Evolutionary conservation across 2,797 vertebrate genomes (phyloP), one percentile per base, ranked within the genome.

Genomic region (Selene dorsalis): DNA sequence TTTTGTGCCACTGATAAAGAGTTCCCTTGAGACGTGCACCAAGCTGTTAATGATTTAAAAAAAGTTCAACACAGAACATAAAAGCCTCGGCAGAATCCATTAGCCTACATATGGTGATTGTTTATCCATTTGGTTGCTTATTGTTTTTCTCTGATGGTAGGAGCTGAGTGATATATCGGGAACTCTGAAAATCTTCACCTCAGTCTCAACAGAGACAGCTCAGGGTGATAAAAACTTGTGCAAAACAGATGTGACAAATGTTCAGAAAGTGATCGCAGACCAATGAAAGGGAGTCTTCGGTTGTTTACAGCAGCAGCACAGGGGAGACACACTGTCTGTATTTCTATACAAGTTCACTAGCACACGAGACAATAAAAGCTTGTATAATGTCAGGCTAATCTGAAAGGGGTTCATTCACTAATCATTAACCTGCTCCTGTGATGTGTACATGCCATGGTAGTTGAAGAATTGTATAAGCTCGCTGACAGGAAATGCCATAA

Each of bases 391-490:
- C 30, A 64, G 53, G 62, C 67, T 80, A 61, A 77, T 86, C 57
- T 82, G 55, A 86, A 76, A 89, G 87, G 63, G 30, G 60, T 38
- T 32, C 57, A 17, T n/a, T 59, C 30, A 67, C 84, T 83, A 92
- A 92, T 92, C 64, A 92, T 93, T 92, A 90, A 93, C 78, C 43
- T 9, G 43, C 72, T 45, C 35, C 58, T 75, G 75, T 72, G 75
- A 87, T 80, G 77, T 72, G 66, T 57, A 62, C 87, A 89, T 93
- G 62, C 88, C 84, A 30, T 26, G 58, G 93, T 93, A 63, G 73
- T 80, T 75, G 26, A 67, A 85, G 84, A 87, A 71, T 86, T 69
- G 47, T 60, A 71, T 14, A 1, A 20, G 52, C 39, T 73, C 22
- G n/a, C 53, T 1, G 6, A 57, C 48, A 47, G 52, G 39, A 69